Base-by-base conservation (phyloP, 2,797 vertebrate species). In the Danionella dracula region DNA sequence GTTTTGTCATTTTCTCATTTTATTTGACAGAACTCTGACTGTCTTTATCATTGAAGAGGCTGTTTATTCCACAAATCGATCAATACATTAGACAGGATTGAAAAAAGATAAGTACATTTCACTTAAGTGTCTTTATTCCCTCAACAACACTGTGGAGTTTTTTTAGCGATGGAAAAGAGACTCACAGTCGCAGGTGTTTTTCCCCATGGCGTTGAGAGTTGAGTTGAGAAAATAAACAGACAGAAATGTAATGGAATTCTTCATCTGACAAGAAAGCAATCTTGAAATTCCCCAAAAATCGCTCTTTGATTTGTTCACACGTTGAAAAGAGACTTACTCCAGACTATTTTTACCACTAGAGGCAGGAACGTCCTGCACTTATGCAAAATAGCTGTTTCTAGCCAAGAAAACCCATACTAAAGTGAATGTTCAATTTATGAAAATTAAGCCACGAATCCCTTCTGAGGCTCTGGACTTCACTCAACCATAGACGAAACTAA, bases 351-450 rank as follows among this genome's bases (percentile, higher is more conserved):
- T 88, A 87, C 91, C 92, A 38, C 82, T 15, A 67, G 51, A 65
- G 54, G 50, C 12, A 86, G 85, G 86, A 83, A 87, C 83, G 73
- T 67, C 56, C 37, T 13, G 12, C 15, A 1, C 29, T 82, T 82
- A 90, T 88, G 85, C 85, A 85, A 72, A 88, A 89, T 83, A 84
- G 82, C 83, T 81, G 82, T 84, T 84, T 89, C 83, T 60, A 87
- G 88, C 87, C 86, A 85, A 83, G 84, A 86, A 89, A 92, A 91
- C 90, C 85, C 88, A 86, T 83, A 81, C 83, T 87, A 84, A 89
- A 93, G 89, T 87, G 88, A 92, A 88, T 82, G 89, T 90, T 93
- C 88, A 87, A 92, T 94, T 92, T 91, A 85, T 80, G 81, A 77
- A 90, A 87, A 85, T 92, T 91, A 90, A 86, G 91, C 90, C 87